phyloP scores from a whole-genome alignment of 1,140 invertebrate species.

The Chironomus striatipennis region DNA sequence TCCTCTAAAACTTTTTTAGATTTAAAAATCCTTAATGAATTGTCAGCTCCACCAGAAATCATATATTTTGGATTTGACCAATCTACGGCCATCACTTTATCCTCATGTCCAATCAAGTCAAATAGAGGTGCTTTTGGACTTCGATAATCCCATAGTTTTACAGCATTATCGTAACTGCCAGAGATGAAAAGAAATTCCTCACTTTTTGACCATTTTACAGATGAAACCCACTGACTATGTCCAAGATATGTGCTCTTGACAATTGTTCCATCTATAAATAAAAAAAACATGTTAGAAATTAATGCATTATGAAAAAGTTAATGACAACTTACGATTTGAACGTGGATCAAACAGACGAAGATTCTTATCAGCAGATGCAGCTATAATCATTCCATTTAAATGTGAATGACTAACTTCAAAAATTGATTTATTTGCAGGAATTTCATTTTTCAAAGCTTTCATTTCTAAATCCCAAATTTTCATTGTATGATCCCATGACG shows the following conservation, averaged over 20 bases:
- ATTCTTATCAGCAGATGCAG: constrained; percentile 83
- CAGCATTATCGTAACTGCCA: constrained; percentile 79
- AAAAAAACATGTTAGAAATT: constrained; percentile 21
- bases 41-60: constrained; percentile 88
- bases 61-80: constrained; percentile 84
- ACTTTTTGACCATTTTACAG: constrained; percentile 80
- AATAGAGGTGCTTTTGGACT: constrained; percentile 87
- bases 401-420: constrained; percentile 79
- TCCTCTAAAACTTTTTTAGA: constrained; percentile 40
- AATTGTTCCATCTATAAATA: constrained; percentile 65
- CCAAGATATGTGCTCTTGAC: constrained; percentile 84
- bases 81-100: constrained; percentile 88
- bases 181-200: constrained; percentile 85
- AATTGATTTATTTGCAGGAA: constrained; percentile 84
- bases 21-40: constrained; percentile 84
- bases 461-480: constrained; percentile 89
- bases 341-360: constrained; percentile 86
- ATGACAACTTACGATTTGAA: constrained; percentile 56
- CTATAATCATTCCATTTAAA: constrained; percentile 62
- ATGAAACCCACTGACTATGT: constrained; percentile 85
- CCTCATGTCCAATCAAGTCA: constrained; percentile 87
- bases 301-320: constrained; percentile 21
- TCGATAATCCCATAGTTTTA: constrained; percentile 94
- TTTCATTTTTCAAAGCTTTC: constrained; percentile 69
- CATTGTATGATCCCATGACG: constrained; percentile 92